Evolutionary conservation across 1,140 invertebrate genomes (phyloP), one percentile per base, ranked within the genome.

Genomic region (Cyphomyrmex costatus): DNA sequence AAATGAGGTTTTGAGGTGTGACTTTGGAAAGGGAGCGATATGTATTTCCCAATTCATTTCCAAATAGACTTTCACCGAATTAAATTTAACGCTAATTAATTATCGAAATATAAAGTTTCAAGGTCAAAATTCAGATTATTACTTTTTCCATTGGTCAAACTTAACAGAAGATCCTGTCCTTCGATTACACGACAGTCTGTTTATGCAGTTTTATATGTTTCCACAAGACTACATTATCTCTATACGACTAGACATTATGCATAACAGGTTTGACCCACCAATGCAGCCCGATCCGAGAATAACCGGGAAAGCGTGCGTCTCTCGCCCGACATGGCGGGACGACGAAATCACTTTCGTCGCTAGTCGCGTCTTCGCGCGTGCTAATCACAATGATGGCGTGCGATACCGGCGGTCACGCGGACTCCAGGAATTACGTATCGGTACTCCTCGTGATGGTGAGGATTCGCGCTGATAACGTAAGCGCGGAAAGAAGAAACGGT

Each of bases 351-450:
- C 83, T 86, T 78, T 86, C 58, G 36, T 85, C 27, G 10, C 30
- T n/a, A 8, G 16, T 42, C n/a, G 70, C 53, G 63, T 79, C 86
- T 89, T 80, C 85, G 68, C 87, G 87, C 42, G 63, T 84, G 88
- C 60, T 89, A 89, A 89, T 89, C 87, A 78, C 78, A 73, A 16
- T 80, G 80, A 89, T 84, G 82, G 74, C 56, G 89, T 73, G 89
- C 79, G 91, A 90, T 92, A 91, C 88, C n/a, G 88, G 92, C 91
- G 92, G 91, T 92, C 91, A 91, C 80, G 87, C 73, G 84, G 84
- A 89, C 88, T 84, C 76, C 87, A 76, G 65, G 82, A 53, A 87
- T 89, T 78, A 83, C 87, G 88, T 66, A 88, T 87, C 87, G 88
- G 73, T 90, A 89, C 84, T 86, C 53, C 71, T 78, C 87, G 65